Percentiles rank a stretch among this genome's conserved stretches.
Evolutionary conservation across 2,113 vertebrate species (phyloP).

Genomic region (Centropus bengalensis): DNA sequence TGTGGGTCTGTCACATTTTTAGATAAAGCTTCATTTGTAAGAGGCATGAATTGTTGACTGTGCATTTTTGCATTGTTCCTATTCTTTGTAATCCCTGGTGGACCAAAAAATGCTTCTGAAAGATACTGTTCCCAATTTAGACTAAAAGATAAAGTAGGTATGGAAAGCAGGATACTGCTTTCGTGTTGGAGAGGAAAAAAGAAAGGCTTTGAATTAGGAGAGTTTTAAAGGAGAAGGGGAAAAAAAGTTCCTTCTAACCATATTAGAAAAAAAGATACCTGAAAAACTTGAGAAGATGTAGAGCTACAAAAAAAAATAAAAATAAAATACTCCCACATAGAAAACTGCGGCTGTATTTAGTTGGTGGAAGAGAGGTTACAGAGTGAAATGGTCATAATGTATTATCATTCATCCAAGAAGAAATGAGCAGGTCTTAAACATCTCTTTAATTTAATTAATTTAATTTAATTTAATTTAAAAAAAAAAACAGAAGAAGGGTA

Average conservation of each 20-base stretch:
- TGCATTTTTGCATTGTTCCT: conserved; percentile 24
- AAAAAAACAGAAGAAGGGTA: not conserved
- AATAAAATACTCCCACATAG: not conserved
- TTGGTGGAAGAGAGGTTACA: not conserved
- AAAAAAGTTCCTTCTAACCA: not conserved
- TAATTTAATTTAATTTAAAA: no score
- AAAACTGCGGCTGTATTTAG: not conserved
- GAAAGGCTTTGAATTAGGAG: not conserved
- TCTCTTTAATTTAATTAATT: not conserved
- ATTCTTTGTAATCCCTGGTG: conserved; percentile 28
- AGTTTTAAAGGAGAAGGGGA: not conserved
- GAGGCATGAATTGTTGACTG: not conserved
- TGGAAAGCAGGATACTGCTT: not conserved
- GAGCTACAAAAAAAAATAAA: not conserved
- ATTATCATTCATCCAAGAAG: not conserved
- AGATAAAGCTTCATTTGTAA: not conserved
- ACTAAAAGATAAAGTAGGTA: not conserved
- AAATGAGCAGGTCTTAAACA: not conserved
- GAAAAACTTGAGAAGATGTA: not conserved
- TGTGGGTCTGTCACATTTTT: conserved; percentile 26
- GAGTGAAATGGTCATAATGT: not conserved
- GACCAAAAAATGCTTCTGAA: conserved; percentile 21
- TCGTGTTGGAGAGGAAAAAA: not conserved
- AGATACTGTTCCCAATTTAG: not conserved
- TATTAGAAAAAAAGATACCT: not conserved